Percentiles rank a stretch among this genome's conserved stretches.
These are phyloP conservation scores for Pseudopleuronectes americanus DNA, from an alignment of 2,797 vertebrate genomes.

Conservation along the genomic window DNA sequence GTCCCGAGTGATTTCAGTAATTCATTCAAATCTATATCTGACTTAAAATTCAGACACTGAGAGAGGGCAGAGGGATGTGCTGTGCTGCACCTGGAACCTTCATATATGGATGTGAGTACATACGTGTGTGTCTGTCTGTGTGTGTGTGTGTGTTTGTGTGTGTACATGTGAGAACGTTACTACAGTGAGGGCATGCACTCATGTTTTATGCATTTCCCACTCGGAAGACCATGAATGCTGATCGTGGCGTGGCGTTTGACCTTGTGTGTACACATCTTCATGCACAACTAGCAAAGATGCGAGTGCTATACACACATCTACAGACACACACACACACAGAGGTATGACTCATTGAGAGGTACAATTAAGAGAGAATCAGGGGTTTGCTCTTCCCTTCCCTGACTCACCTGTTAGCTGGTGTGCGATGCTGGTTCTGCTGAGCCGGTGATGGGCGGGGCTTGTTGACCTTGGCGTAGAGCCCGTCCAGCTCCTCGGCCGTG, in stretches of 20 bases:
- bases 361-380: neutral
- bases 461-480: constrained; percentile 95
- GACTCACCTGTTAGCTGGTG: constrained; percentile 75
- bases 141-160: constrained; percentile 11
- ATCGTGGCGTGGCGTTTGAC: constrained; percentile 33
- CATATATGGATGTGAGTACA: neutral
- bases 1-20: too few species aligned
- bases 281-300: constrained; percentile 6
- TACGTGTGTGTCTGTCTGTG: neutral
- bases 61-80: neutral
- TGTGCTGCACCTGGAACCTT: neutral
- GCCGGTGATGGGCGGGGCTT: constrained; percentile 83
- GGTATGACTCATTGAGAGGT: neutral
- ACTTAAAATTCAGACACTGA: neutral
- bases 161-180: constrained; percentile 6
- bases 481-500: constrained; percentile 86
- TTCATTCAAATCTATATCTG: too few species aligned
- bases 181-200: constrained; percentile 32
- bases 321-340: constrained; percentile 4
- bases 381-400: neutral
- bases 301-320: neutral
- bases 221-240: constrained; percentile 46
- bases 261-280: constrained; percentile 29
- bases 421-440: constrained; percentile 74
- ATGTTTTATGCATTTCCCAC: constrained; percentile 66